These are phyloP conservation scores for Galeopsomyia nigrocyanea DNA, from an alignment of 2,888 invertebrate species.

Conservation along the genomic window DNA sequence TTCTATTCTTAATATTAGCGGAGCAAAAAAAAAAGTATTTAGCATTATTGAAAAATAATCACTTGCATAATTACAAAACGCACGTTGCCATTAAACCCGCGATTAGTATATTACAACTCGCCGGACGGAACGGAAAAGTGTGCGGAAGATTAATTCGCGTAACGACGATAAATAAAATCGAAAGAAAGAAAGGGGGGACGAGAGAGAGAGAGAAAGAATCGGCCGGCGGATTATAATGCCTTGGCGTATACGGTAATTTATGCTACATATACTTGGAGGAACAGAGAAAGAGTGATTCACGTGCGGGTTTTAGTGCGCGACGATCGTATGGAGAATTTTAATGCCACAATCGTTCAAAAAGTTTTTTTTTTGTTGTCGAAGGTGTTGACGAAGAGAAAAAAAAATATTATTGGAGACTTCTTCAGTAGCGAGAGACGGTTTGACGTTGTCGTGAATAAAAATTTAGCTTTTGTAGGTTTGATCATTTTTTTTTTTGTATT, in stretches of 20 bases:
- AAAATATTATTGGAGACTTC: too few species aligned
- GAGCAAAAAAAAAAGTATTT: neutral
- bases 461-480: too few species aligned
- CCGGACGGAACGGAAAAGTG: constrained; percentile 21
- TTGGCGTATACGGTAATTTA: constrained; percentile 20
- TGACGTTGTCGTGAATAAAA: too few species aligned
- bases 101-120: neutral
- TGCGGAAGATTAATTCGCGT: constrained; percentile 33
- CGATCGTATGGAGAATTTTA: neutral
- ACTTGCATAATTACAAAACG: constrained; percentile 8
- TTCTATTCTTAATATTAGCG: too few species aligned
- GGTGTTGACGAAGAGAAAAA: too few species aligned
- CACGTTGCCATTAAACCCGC: constrained; percentile 16
- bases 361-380: too few species aligned
- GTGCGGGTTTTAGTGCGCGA: neutral
- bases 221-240: constrained; percentile 28
- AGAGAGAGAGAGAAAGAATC: constrained; percentile 30
- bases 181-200: constrained; percentile 28
- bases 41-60: neutral
- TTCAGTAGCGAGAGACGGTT: too few species aligned
- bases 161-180: neutral
- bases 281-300: constrained; percentile 43
- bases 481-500: too few species aligned
- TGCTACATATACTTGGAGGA: neutral
- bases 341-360: too few species aligned